Evolutionary conservation across 1,140 invertebrate genomes (phyloP).

Genomic region (Drusus annulatus): DNA sequence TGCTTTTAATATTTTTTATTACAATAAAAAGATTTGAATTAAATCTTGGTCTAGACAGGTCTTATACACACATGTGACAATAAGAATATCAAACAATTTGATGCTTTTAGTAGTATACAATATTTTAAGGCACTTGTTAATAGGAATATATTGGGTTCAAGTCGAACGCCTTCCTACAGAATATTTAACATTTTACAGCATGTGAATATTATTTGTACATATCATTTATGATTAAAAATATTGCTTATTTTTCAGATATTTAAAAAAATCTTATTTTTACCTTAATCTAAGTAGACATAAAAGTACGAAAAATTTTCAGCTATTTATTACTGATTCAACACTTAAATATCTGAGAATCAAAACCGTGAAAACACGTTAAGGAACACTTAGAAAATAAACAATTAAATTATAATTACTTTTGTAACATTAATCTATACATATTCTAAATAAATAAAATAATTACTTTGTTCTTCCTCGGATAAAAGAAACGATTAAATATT

Average conservation of each 20-base stretch:
- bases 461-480: background rate
- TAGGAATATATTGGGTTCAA: too few species aligned
- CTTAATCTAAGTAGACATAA: background rate
- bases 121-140: too few species aligned
- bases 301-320: constrained; percentile 5
- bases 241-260: background rate
- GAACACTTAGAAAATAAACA: constrained; percentile 25
- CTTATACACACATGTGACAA: too few species aligned
- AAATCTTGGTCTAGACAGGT: too few species aligned
- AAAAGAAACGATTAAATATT: background rate
- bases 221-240: background rate
- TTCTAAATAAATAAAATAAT: constrained; percentile 24
- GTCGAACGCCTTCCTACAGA: background rate
- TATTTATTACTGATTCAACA: constrained; percentile 9
- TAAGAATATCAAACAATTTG: too few species aligned
- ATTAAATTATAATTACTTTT: background rate
- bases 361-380: constrained; percentile 31
- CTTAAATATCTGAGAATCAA: constrained; percentile 37
- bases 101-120: too few species aligned
- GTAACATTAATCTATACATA: constrained; percentile 18
- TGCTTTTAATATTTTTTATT: too few species aligned
- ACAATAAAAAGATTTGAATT: too few species aligned
- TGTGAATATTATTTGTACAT: constrained; percentile 6
- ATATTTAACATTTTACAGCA: background rate
- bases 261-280: background rate